Conservation (phyloP, 2,797 vertebrate genomes). For the Pangasius larnaudii region DNA sequence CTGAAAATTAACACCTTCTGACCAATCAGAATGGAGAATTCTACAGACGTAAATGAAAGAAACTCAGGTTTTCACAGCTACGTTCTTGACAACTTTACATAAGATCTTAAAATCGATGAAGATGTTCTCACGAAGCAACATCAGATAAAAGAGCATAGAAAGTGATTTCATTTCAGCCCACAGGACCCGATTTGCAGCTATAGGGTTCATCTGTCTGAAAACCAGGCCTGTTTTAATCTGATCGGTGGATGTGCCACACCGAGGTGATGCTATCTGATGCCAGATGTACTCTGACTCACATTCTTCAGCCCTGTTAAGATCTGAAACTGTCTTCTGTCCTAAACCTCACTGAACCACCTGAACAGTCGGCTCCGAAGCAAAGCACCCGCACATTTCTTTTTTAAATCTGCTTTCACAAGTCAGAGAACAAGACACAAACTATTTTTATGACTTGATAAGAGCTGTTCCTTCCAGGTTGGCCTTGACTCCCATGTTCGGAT, state of each 20-base stretch:
- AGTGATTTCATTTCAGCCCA: not conserved
- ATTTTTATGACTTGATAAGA: slow-evolving; percentile 8
- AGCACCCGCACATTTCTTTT: not conserved
- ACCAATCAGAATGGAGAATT: not conserved
- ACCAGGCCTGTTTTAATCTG: not conserved
- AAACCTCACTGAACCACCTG: not conserved
- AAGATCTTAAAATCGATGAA: not conserved
- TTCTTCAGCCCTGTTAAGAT: not conserved
- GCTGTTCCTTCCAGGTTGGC: not conserved
- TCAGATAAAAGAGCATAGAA: not conserved
- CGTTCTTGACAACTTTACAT: not conserved
- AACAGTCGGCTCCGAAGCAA: not conserved
- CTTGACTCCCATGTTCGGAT: not conserved
- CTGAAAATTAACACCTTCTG: not conserved
- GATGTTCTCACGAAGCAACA: not conserved
- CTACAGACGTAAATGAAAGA: not conserved
- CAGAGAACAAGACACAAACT: not conserved
- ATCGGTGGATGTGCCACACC: not conserved
- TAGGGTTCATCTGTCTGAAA: not conserved
- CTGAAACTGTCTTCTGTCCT: not conserved
- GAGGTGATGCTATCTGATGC: not conserved
- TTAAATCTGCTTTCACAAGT: not conserved
- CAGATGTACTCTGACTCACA: not conserved
- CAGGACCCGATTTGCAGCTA: not conserved
- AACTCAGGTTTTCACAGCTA: not conserved